Percentiles rank a stretch among this genome's conserved stretches.
Conservation (phyloP, 2,888 invertebrate genomes). For the Clepsis dumicolana region DNA sequence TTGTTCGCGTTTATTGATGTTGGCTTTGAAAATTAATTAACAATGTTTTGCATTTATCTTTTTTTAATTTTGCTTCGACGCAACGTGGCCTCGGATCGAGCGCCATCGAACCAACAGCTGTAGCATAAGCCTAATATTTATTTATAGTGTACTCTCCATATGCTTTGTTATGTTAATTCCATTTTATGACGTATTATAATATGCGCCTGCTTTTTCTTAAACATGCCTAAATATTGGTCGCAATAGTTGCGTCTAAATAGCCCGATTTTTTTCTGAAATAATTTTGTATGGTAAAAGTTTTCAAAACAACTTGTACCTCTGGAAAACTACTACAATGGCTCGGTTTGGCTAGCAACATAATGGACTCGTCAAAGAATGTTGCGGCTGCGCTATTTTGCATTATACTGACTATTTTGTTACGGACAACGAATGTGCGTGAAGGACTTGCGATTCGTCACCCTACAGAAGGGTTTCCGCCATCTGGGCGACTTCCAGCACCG, state of each 20-base stretch:
- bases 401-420: constrained; percentile 29
- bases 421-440: constrained; percentile 35
- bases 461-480: constrained; percentile 17
- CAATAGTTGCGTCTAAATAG: constrained; percentile 14
- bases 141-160: constrained; percentile 22
- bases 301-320: not conserved
- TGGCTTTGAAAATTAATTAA: constrained; percentile 6
- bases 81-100: constrained; percentile 18
- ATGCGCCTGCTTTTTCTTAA: constrained; percentile 30
- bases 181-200: constrained; percentile 32
- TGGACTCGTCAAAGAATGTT: constrained; percentile 7
- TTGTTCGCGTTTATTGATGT: constrained; percentile 25
- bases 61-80: constrained; percentile 23
- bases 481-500: constrained; percentile 20
- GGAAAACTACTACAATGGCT: constrained; percentile 11
- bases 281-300: constrained; percentile 8
- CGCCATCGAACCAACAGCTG: constrained; percentile 30
- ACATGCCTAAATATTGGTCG: constrained; percentile 15
- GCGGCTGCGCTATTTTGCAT: constrained; percentile 38
- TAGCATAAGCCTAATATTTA: constrained; percentile 29
- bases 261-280: not conserved
- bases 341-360: constrained; percentile 1
- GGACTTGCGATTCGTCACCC: constrained; percentile 39
- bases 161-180: constrained; percentile 32
- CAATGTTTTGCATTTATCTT: constrained; percentile 25